phyloP scores from a whole-genome alignment of 2,797 vertebrate species.

The Ibycter americanus region DNA sequence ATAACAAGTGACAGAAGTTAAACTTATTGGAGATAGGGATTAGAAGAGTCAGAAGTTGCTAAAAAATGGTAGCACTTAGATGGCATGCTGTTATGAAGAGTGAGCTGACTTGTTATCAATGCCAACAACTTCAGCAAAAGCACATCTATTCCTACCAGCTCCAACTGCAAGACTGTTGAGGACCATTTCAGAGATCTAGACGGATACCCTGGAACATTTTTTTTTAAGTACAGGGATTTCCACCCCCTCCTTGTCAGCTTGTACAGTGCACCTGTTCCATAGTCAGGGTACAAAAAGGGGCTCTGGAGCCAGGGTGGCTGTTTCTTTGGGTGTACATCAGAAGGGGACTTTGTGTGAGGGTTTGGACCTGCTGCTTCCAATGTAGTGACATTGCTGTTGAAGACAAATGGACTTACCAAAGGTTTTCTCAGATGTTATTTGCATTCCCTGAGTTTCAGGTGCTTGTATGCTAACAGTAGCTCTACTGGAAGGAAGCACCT shows the following conservation, averaged over 20 bases:
- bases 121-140: not conserved
- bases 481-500: conserved; percentile 35
- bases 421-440: not conserved
- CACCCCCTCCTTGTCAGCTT: not conserved
- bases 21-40: not conserved
- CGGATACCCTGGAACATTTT: not conserved
- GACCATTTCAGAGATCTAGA: not conserved
- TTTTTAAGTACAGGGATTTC: not conserved
- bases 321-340: not conserved
- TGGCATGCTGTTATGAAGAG: not conserved
- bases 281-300: not conserved
- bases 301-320: not conserved
- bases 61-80: not conserved
- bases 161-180: not conserved
- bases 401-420: not conserved
- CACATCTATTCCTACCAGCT: not conserved
- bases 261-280: not conserved
- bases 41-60: not conserved
- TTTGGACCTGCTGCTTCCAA: not conserved
- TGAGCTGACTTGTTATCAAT: not conserved
- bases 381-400: not conserved
- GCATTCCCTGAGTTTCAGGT: not conserved
- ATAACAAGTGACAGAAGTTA: not conserved
- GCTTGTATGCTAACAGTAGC: not conserved
- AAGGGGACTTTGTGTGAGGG: accelerated